These are phyloP conservation scores for Selene dorsalis DNA, from an alignment of 2,797 vertebrate genomes.

Conservation along the genomic window DNA sequence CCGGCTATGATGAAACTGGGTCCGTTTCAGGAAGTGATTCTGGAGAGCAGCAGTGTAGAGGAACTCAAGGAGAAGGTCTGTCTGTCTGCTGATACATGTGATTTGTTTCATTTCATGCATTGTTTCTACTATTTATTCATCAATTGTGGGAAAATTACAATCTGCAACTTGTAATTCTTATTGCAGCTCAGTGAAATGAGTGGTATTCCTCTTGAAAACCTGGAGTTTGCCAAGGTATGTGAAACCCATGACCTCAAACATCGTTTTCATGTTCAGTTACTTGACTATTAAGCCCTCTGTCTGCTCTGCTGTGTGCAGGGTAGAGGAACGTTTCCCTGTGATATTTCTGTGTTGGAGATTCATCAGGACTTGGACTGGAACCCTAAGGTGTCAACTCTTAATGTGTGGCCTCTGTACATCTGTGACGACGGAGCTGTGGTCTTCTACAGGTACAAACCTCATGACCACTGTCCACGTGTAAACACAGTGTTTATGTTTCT, in stretches of 20 bases:
- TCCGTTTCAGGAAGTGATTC: constrained; percentile 94
- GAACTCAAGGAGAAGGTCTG: constrained; percentile 94
- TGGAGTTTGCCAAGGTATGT: constrained; percentile 98
- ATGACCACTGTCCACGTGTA: background rate
- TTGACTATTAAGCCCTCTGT: constrained; percentile 3
- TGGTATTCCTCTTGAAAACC: constrained; percentile 90
- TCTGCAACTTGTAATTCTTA: constrained; percentile 40
- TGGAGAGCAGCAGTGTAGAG: constrained; percentile 97
- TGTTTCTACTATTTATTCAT: background rate
- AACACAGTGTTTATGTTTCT: background rate
- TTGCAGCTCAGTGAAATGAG: constrained; percentile 93
- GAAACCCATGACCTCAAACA: background rate
- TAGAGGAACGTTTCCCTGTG: constrained; percentile 99
- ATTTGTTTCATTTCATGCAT: background rate
- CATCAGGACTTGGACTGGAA: constrained; percentile 99
- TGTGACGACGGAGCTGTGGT: constrained; percentile 99
- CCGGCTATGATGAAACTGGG: constrained; percentile 94
- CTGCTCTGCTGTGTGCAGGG: constrained; percentile 84
- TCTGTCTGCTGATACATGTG: background rate
- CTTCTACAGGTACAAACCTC: constrained; percentile 94
- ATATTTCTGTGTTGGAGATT: constrained; percentile 98
- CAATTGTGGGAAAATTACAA: background rate
- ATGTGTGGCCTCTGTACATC: constrained; percentile 99
- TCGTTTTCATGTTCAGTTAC: background rate
- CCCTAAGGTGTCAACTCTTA: constrained; percentile 97